Evolutionary conservation across 2,113 vertebrate genomes (phyloP).

Genomic region (Sander lucioperca): DNA sequence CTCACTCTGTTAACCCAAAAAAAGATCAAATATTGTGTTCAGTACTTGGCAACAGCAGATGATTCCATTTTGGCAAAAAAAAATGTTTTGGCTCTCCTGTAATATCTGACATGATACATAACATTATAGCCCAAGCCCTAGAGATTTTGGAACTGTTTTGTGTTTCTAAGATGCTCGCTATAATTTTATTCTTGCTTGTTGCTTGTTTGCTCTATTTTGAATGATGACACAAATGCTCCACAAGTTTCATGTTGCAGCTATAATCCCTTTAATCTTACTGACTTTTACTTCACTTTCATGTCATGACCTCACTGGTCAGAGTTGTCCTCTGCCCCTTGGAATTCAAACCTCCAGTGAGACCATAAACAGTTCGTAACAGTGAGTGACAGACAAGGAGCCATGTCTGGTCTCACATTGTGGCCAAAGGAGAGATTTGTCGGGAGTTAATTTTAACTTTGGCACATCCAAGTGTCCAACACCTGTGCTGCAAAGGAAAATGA

Average conservation of each 20-base stretch:
- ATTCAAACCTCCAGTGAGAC: constrained; percentile 18
- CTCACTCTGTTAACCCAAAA: too few species aligned
- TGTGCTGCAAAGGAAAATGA: constrained; percentile 50
- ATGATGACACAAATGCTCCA: constrained; percentile 23
- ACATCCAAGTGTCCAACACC: constrained; percentile 25
- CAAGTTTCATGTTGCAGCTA: constrained; percentile 24
- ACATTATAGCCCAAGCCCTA: too few species aligned
- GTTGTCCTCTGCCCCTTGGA: constrained; percentile 33
- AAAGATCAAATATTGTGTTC: too few species aligned
- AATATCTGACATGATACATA: too few species aligned
- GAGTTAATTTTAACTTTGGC: constrained; percentile 69
- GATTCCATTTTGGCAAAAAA: too few species aligned
- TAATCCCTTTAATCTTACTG: constrained; percentile 18
- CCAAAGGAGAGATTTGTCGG: constrained; percentile 39
- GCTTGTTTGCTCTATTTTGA: constrained; percentile 33
- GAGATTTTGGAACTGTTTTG: not conserved
- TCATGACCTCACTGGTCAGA: constrained; percentile 27
- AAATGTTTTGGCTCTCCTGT: too few species aligned
- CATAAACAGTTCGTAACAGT: constrained; percentile 52
- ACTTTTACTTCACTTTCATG: constrained; percentile 31
- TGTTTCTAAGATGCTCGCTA: not conserved
- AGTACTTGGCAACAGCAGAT: too few species aligned
- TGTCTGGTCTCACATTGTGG: constrained; percentile 36
- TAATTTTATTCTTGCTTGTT: not conserved
- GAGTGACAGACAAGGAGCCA: constrained; percentile 40